Percentiles rank a stretch among this genome's conserved stretches.
These are phyloP conservation scores for Sminthurinus aureus DNA, from an alignment of 2,888 invertebrate species.

Conservation along the genomic window DNA sequence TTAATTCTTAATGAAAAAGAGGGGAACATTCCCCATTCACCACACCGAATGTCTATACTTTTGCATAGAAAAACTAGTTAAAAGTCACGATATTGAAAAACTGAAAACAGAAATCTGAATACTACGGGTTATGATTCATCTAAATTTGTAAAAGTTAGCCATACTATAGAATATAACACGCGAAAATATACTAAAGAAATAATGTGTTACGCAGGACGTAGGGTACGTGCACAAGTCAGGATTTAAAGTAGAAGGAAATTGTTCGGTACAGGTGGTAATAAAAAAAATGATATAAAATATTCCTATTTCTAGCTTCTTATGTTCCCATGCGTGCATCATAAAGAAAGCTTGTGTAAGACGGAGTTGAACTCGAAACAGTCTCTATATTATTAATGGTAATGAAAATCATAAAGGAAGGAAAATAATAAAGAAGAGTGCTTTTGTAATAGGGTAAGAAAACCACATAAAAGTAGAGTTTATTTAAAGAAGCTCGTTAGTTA, in stretches of 20 bases:
- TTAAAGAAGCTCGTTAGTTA: conserved; percentile 39
- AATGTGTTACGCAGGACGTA: too few relatives aligned
- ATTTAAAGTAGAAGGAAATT: background rate
- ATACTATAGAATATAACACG: too few relatives aligned
- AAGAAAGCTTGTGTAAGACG: background rate
- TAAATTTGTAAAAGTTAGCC: too few relatives aligned
- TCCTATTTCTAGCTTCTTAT: background rate
- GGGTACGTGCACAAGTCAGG: too few relatives aligned
- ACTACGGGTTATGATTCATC: too few relatives aligned
- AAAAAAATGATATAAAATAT: background rate
- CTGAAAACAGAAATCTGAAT: too few relatives aligned
- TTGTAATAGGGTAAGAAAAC: conserved; percentile 11
- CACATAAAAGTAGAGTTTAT: conserved; percentile 32
- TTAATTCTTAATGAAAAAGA: too few relatives aligned
- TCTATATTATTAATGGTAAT: background rate
- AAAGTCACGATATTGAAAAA: too few relatives aligned
- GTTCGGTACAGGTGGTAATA: background rate
- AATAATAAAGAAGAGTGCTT: conserved; percentile 15
- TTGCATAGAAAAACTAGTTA: too few relatives aligned
- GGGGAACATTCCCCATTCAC: too few relatives aligned
- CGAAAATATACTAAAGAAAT: too few relatives aligned
- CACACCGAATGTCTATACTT: too few relatives aligned
- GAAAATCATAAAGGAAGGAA: background rate
- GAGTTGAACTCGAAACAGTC: background rate
- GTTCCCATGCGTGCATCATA: background rate